These are phyloP conservation scores for Hoplostethus atlanticus DNA, from an alignment of 2,797 vertebrate genomes.

Conservation along the genomic window DNA sequence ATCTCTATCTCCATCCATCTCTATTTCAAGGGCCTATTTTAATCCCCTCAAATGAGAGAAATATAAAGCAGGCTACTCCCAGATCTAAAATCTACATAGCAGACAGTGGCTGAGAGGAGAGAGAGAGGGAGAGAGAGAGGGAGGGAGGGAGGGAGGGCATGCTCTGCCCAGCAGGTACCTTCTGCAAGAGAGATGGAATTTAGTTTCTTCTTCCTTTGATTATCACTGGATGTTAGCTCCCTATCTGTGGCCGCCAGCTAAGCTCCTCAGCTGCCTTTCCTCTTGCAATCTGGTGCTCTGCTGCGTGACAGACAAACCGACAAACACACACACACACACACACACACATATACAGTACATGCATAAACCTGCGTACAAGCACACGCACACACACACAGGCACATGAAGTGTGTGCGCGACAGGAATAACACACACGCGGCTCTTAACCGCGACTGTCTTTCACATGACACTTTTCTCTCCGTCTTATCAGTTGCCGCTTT, in stretches of 20 bases:
- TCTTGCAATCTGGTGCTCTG: conserved; percentile 37
- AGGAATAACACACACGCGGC: background rate
- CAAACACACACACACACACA: conserved; percentile 1
- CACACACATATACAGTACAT: background rate
- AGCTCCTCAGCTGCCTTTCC: conserved; percentile 42
- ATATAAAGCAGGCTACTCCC: conserved; percentile 25
- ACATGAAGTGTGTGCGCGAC: background rate
- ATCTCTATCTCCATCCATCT: background rate
- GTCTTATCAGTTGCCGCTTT: conserved; percentile 49
- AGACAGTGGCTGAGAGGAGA: conserved; percentile 12
- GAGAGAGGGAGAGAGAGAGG: background rate
- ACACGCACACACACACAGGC: conserved; percentile 4
- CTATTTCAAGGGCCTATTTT: conserved; percentile 20
- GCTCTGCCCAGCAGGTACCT: conserved; percentile 49
- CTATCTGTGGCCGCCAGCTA: conserved; percentile 46
- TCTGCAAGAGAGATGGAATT: conserved; percentile 56
- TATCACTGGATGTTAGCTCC: conserved; percentile 52
- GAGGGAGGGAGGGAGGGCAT: conserved; percentile 12
- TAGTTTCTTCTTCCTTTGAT: conserved; percentile 71
- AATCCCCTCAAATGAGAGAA: conserved; percentile 21
- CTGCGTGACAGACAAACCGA: conserved; percentile 24
- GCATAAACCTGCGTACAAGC: background rate
- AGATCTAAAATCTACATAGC: conserved; percentile 19
- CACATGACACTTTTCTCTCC: conserved; percentile 9
- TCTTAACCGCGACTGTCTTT: conserved; percentile 38